Evolutionary conservation across 2,797 vertebrate genomes (phyloP), one percentile per base, ranked within the genome.

Genomic region (Arctocebus calabarensis): DNA sequence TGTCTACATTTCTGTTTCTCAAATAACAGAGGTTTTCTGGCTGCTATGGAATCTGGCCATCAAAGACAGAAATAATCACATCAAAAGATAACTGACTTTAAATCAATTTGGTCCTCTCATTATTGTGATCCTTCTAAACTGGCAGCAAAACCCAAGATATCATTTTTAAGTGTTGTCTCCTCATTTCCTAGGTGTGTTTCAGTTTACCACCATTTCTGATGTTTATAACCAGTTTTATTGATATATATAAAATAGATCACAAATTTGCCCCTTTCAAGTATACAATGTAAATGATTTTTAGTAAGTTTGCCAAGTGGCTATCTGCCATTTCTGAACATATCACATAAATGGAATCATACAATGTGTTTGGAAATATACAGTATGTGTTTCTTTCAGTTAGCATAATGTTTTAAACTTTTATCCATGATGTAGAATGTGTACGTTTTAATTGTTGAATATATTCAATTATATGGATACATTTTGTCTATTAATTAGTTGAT

Each of bases 281-380:
- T 62, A 68, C 5, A 55, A 88, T 88, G 79, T 84, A 79, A 92
- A 68, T 32, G 12, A 82, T 66, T 77, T 91, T 85, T 82, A 85
- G 27, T 17, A 84, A 74, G 55, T 77, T 84, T 84, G 52, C 40
- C 57, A 13, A 84, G 37, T 55, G 81, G 14, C 68, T 6, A 62
- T 68, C n/a, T 34, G 7, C 1, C 59, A 84, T 78, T 73, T 78
- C 34, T 74, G 32, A 22, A 86, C 34, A 62, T 87, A 74, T 17
- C 61, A 75, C 61, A 62, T 19, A 68, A 81, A 94, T 55, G 12
- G 17, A 92, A 81, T 34, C 16, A 88, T 77, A 48, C 4, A 77
- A 11, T 68, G 57, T 55, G 27, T 79, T 96, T 27, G 74, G 1
- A 74, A 74, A 45, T 7, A 74, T 43, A n/a, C 19, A 79, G 34